Percentiles rank a stretch among this genome's conserved stretches.
phyloP scores from a whole-genome alignment of 2,888 invertebrate species.

The Ophion obscuratus region DNA sequence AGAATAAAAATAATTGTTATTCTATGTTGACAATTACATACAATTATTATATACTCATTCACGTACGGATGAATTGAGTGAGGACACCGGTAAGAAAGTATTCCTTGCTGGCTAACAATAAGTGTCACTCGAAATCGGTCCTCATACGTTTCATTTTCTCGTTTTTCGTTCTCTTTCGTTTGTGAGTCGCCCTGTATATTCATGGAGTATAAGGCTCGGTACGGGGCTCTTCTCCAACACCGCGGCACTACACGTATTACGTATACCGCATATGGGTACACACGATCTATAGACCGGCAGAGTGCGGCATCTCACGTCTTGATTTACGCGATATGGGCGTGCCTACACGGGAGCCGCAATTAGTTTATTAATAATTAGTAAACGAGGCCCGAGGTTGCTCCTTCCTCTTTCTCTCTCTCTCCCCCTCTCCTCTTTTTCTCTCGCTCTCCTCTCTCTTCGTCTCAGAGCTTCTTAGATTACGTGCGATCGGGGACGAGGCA shows the following conservation, averaged over 20 bases:
- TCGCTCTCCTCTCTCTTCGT: slow-evolving; percentile 14
- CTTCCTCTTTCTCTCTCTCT: slow-evolving; percentile 22
- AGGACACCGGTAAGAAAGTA: too few relatives aligned
- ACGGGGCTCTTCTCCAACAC: slow-evolving; percentile 50
- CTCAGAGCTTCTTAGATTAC: slow-evolving; percentile 56
- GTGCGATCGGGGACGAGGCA: slow-evolving; percentile 61
- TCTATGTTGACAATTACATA: too few relatives aligned
- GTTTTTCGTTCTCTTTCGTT: not conserved
- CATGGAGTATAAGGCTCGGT: slow-evolving; percentile 11
- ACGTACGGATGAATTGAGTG: too few relatives aligned
- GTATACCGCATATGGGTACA: slow-evolving; percentile 43
- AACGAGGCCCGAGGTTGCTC: slow-evolving; percentile 74
- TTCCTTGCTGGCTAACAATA: too few relatives aligned
- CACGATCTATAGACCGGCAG: slow-evolving; percentile 62
- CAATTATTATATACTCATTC: too few relatives aligned
- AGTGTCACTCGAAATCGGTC: too few relatives aligned
- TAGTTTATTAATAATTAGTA: slow-evolving; percentile 84
- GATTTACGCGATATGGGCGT: slow-evolving; percentile 82
- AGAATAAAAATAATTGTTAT: too few relatives aligned
- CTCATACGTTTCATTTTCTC: too few relatives aligned
- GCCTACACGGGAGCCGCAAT: slow-evolving; percentile 82
- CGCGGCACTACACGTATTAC: slow-evolving; percentile 41
- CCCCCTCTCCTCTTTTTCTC: slow-evolving; percentile 19
- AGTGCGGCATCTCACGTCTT: slow-evolving; percentile 76
- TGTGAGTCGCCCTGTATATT: slow-evolving; percentile 1